Evolutionary conservation across 2,797 vertebrate genomes (phyloP).

Genomic region (Luscinia megarhynchos): DNA sequence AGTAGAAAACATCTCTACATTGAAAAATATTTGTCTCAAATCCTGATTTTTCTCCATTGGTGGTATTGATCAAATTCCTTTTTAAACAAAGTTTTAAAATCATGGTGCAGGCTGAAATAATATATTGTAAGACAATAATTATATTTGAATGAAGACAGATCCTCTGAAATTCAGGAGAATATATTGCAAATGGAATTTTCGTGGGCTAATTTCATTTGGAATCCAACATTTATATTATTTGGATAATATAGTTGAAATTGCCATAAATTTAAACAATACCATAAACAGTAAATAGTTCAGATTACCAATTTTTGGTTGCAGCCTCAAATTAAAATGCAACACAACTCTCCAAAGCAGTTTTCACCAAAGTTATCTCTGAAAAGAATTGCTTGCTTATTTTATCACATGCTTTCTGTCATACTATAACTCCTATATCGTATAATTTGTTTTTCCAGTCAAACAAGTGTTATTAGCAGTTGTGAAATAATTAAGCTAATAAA

Average conservation of each 20-base stretch:
- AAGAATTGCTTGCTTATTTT: background rate
- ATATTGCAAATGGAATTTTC: background rate
- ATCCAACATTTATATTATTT: slow-evolving; percentile 22
- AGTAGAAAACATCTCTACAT: background rate
- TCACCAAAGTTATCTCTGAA: background rate
- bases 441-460: background rate
- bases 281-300: background rate
- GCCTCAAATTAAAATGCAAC: background rate
- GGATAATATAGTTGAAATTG: slow-evolving; percentile 1
- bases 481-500: slow-evolving; percentile 19
- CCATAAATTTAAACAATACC: slow-evolving; percentile 15
- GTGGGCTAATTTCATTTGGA: background rate
- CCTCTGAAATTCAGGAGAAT: background rate
- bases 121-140: background rate
- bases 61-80: background rate
- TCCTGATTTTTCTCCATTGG: background rate
- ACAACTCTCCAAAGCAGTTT: background rate
- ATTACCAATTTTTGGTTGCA: background rate
- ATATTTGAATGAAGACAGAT: background rate
- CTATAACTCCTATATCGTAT: background rate
- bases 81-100: background rate
- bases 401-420: background rate
- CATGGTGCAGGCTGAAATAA: background rate
- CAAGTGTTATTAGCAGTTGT: background rate
- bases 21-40: background rate